Base-by-base conservation (phyloP, 2,113 vertebrate species). In the Rhabdomys dilectus region DNA sequence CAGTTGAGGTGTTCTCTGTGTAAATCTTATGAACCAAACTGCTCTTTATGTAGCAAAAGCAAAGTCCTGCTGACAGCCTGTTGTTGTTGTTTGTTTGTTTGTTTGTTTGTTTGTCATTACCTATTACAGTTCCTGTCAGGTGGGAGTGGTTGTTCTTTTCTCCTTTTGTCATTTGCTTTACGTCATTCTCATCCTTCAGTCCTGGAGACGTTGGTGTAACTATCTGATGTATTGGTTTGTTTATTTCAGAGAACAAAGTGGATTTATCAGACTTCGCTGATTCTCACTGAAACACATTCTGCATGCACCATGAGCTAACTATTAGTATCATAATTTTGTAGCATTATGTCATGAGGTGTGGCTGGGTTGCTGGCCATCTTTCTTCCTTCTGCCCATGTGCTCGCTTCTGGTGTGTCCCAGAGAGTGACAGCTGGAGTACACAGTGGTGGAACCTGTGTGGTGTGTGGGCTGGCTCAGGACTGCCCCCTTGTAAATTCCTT, bases 171-270 rank as follows among this genome's bases (percentile, higher is more conserved):
- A 0, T 89, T 53, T 24, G 8, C 9, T 86, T 62, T 77, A 4
- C 8, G 56, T 21, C 73, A 31, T 72, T 66, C 2, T 82, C 19
- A 66, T 22, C 84, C 45, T n/a, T 75, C 39, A 82, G 17, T 22
- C 12, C 29, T 58, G 39, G 10, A 45, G 60, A 87, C 70, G 31
- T 80, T 31, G 16, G 19, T 82, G 88, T 95, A 89, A 26, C 21
- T 34, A n/a, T 42, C 19, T 89, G 51, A 91, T 53, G 3, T 81
- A 81, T 21, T 48, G 19, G 62, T 56, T 39, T 66, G 56, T 88
- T 90, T 92, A 72, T 92, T 95, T 91, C 58, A 89, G 91, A 91
- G 42, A 94, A 45, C 17, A 60, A 39, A 62, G 72, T n/a, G 4
- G n/a, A 72, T 39, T 94, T 77, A 34, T 73, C 91, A n/a, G 45